Conservation (phyloP, 2,888 invertebrate genomes). For the Spisula subtruncata region DNA sequence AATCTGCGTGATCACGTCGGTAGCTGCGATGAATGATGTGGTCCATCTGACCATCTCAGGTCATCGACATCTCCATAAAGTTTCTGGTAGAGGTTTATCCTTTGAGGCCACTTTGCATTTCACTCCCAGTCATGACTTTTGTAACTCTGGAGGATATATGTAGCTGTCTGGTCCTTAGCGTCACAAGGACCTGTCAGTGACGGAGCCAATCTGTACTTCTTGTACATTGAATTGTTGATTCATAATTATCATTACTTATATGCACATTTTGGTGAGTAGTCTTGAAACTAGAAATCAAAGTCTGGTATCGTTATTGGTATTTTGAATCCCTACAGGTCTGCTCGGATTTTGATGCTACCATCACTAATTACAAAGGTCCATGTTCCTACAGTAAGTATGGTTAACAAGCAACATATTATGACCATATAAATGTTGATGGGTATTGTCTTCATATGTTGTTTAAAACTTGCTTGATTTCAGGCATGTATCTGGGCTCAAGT, state of each 20-base stretch:
- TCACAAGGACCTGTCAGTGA: not conserved
- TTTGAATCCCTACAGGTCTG: constrained; percentile 50
- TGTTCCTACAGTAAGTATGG: constrained; percentile 69
- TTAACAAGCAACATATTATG: not conserved
- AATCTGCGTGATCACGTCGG: no score
- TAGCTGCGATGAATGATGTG: no score
- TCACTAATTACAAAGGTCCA: constrained; percentile 89
- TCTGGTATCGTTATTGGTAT: not conserved
- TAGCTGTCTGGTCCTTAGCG: not conserved
- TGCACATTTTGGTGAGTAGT: no score
- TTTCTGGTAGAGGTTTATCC: no score
- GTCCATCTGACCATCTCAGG: no score
- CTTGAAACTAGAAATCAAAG: no score
- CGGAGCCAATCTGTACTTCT: not conserved
- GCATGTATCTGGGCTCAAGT: no score
- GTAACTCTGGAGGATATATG: no score
- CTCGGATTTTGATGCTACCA: constrained; percentile 95
- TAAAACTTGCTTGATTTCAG: no score
- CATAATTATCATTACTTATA: not conserved
- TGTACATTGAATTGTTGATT: not conserved
- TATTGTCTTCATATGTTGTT: not conserved
- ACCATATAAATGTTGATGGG: not conserved
- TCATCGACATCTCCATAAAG: no score
- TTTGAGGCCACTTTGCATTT: no score
- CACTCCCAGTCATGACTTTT: no score